Conservation (phyloP, 2,888 invertebrate species). For the Nineta flava region DNA sequence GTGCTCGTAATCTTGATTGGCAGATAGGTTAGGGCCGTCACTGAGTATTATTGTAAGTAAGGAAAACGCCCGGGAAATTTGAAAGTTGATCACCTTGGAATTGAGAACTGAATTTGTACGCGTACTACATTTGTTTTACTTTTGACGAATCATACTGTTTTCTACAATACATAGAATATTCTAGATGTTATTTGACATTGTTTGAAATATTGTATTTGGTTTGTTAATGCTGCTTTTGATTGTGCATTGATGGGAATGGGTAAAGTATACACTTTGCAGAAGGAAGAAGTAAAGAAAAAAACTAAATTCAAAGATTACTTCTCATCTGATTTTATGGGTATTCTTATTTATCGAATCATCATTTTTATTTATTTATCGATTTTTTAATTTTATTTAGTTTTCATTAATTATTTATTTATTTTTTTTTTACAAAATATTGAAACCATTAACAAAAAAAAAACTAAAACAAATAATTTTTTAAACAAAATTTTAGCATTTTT, state of each 20-base stretch:
- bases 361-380: conserved; percentile 7
- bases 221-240: conserved; percentile 46
- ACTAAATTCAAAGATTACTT: conserved; percentile 76
- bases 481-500: no score
- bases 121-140: not conserved
- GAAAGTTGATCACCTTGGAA: no score
- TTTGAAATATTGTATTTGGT: conserved; percentile 25
- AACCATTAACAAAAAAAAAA: not conserved
- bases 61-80: no score
- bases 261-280: conserved; percentile 62
- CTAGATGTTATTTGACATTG: not conserved
- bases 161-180: not conserved
- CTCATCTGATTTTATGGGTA: conserved; percentile 68
- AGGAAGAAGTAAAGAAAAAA: conserved; percentile 64
- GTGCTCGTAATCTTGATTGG: no score
- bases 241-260: conserved; percentile 33
- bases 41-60: no score
- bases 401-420: conserved; percentile 2
- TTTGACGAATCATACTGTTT: not conserved
- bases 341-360: conserved; percentile 15
- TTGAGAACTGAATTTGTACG: not conserved
- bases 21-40: no score
- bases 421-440: conserved; percentile 4
- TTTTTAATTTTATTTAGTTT: conserved; percentile 7
- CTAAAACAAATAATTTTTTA: no score